These are phyloP conservation scores for Drosophila paracracens DNA, from an alignment of 2,888 invertebrate species.

Conservation along the genomic window DNA sequence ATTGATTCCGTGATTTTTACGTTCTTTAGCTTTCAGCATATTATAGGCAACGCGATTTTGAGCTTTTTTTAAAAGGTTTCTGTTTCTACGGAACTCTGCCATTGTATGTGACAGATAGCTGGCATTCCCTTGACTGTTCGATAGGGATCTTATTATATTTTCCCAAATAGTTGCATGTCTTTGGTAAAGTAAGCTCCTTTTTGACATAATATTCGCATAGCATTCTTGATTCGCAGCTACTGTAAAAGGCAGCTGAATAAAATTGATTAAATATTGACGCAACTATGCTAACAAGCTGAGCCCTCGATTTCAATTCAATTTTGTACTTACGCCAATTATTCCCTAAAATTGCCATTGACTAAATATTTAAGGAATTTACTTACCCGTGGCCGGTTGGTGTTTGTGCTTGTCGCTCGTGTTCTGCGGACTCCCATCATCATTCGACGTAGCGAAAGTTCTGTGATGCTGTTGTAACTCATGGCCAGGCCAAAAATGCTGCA, in stretches of 20 bases:
- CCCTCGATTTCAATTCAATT: constrained; percentile 40
- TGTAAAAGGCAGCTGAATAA: constrained; percentile 22
- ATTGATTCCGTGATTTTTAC: background rate
- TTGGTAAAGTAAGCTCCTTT: background rate
- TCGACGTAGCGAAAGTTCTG: constrained; percentile 63
- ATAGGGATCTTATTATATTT: background rate
- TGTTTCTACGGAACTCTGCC: background rate
- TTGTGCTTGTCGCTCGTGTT: constrained; percentile 56
- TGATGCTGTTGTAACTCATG: constrained; percentile 47
- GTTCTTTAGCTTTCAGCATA: background rate
- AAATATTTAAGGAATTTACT: constrained; percentile 43
- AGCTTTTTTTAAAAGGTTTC: background rate
- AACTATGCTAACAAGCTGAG: constrained; percentile 18
- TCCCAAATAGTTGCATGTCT: background rate
- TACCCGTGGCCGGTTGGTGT: constrained; percentile 55
- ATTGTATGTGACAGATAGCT: background rate
- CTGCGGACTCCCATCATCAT: constrained; percentile 46
- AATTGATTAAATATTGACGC: constrained; percentile 9
- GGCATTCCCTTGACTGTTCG: background rate
- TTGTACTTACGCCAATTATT: constrained; percentile 60
- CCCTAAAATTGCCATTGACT: constrained; percentile 22
- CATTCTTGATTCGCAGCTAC: background rate
- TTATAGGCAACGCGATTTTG: background rate
- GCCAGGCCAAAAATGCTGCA: constrained; percentile 45
- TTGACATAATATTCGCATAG: background rate